phyloP scores from a whole-genome alignment of 1,140 invertebrate genomes.

The Diplogasteroides magnus region DNA sequence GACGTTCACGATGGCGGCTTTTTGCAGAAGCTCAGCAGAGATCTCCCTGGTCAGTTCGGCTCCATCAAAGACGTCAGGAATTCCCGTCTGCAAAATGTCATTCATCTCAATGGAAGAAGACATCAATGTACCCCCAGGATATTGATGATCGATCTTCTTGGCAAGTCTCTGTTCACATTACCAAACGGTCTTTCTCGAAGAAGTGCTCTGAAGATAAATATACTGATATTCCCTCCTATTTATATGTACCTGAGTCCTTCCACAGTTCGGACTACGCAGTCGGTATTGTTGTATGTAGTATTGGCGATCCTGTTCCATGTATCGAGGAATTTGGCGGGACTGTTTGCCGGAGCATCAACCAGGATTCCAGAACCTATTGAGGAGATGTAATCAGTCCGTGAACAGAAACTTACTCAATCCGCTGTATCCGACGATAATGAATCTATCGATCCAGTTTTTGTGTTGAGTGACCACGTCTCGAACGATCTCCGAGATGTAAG shows the following conservation, averaged over 20 bases:
- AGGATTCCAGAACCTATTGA: background rate
- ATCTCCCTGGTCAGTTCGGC: no score
- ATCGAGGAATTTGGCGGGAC: background rate
- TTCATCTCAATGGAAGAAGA: no score
- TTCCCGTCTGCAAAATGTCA: no score
- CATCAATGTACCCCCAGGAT: no score
- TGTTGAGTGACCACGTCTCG: constrained; percentile 30
- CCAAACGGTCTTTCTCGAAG: background rate
- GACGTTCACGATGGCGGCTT: background rate
- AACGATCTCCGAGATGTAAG: constrained; percentile 24
- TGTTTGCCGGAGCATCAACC: background rate
- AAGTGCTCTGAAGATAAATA: background rate
- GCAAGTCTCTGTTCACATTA: background rate
- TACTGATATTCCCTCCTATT: background rate
- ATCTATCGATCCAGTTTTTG: constrained; percentile 26
- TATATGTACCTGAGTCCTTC: background rate
- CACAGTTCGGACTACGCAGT: background rate
- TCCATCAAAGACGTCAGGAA: no score
- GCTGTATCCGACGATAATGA: constrained; percentile 32
- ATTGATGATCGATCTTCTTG: constrained; percentile 18
- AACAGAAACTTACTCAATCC: constrained; percentile 8
- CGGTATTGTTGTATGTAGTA: no score
- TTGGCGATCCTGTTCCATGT: no score
- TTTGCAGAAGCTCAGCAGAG: constrained; percentile 10
- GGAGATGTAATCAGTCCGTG: background rate